These are phyloP conservation scores for Corapipo altera DNA, from an alignment of 2,113 vertebrate genomes.

Conservation along the genomic window DNA sequence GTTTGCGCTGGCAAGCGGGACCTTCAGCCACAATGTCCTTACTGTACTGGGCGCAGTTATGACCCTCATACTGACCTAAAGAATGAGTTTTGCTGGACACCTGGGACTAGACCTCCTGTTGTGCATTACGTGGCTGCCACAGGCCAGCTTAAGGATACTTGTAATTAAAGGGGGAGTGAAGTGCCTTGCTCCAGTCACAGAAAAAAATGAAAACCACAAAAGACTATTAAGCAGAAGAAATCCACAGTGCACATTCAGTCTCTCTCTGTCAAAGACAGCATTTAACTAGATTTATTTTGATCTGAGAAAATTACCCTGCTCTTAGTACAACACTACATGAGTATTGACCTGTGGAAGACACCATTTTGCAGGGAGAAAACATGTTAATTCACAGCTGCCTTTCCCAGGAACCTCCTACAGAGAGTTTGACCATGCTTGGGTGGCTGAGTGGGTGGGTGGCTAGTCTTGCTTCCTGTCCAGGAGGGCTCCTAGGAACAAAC, in stretches of 20 bases:
- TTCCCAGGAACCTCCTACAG: background rate
- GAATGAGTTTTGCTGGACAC: background rate
- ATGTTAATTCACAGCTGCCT: background rate
- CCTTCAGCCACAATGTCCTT: background rate
- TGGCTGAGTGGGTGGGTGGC: background rate
- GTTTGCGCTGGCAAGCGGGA: background rate
- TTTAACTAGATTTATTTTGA: background rate
- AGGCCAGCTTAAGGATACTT: background rate
- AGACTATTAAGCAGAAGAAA: background rate
- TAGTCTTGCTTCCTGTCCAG: background rate
- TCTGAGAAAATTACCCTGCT: background rate
- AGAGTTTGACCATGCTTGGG: background rate
- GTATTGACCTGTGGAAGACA: background rate
- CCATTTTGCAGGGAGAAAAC: rapidly evolving
- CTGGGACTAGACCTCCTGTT: background rate
- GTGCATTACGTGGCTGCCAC: background rate
- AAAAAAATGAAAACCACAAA: background rate
- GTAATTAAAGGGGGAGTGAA: background rate
- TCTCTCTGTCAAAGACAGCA: rapidly evolving
- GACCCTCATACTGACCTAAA: background rate
- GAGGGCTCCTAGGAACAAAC: background rate
- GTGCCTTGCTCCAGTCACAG: background rate
- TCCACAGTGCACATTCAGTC: background rate
- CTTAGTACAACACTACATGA: background rate
- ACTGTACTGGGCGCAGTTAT: rapidly evolving